Percentiles rank a stretch among this genome's conserved stretches.
Evolutionary conservation across 1,140 invertebrate genomes (phyloP).

Genomic region (Megathymus violae): DNA sequence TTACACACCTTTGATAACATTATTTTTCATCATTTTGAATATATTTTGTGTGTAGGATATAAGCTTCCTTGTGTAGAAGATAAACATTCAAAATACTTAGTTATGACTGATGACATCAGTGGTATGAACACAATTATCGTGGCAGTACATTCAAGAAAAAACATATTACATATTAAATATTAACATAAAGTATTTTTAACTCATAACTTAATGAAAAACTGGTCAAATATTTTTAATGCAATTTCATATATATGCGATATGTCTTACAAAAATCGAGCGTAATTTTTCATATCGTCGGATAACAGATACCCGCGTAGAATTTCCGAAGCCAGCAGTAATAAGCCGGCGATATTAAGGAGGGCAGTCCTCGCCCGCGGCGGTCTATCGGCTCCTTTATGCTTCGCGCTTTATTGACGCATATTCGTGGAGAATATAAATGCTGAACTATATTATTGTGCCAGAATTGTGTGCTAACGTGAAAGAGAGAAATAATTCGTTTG

Average conservation of each 20-base stretch:
- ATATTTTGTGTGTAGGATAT: too few species aligned
- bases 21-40: too few species aligned
- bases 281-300: slow-evolving; percentile 17
- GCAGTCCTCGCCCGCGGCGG: slow-evolving; percentile 57
- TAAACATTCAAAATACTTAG: too few species aligned
- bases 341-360: slow-evolving; percentile 61
- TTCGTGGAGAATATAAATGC: slow-evolving; percentile 25
- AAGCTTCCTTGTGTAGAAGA: too few species aligned
- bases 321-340: slow-evolving; percentile 49
- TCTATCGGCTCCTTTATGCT: slow-evolving; percentile 33
- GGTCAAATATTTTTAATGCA: neutral
- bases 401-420: slow-evolving; percentile 17
- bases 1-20: too few species aligned
- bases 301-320: slow-evolving; percentile 8
- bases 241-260: neutral
- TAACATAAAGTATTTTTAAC: too few species aligned
- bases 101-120: too few species aligned
- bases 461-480: neutral
- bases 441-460: neutral
- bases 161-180: too few species aligned
- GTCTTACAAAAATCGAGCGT: slow-evolving; percentile 3
- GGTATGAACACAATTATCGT: too few species aligned
- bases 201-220: too few species aligned
- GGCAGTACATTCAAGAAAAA: too few species aligned
- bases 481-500: too few species aligned